Base-by-base conservation (phyloP, 2,113 vertebrate species). In the Cisticola juncidis region DNA sequence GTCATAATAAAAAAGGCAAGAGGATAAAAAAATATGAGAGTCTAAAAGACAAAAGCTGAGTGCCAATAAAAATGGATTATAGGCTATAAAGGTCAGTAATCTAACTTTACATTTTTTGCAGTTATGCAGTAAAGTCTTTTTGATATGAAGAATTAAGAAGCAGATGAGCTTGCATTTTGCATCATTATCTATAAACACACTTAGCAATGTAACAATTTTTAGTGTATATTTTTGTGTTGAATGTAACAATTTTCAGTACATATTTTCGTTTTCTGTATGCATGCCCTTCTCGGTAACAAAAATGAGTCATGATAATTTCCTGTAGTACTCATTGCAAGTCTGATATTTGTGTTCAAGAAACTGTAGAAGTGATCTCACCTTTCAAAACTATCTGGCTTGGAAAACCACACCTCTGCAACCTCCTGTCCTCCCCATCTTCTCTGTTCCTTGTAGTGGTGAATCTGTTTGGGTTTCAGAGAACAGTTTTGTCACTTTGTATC, bases 351-450 rank as follows among this genome's bases (percentile, higher is more conserved):
- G 81, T 48, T 51, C 54, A 68, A 94, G 92, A 84, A 95, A 86
- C 82, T 21, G 70, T 83, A 97, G 95, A 85, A 66, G 36, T 48
- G 35, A 95, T 81, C 64, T 91, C 70, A 65, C 23, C 21, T 97
- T 97, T 96, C 87, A 54, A 92, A 97, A 95, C 48, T 92, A 14
- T 54, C 78, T 74, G 65, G 26, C 26, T 80, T 96, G 94, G 96
- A 97, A 93, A 96, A 33, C 86, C 72, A 84, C 93, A 94, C 81
- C 96, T 93, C 93, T 95, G 77, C 57, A 89, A 84, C 81, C 88
- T 87, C 89, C 28, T 66, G 56, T 48, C 36, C 56, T 57, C 16
- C n/a, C 9, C 8, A 22, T 25, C 35, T 73, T 65, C 51, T 69
- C 1, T 9, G 79, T 64, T 88, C 66, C 60, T 79, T 33, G 3